Evolutionary conservation across 2,797 vertebrate genomes (phyloP), one percentile per base, ranked within the genome.

Genomic region (Tamandua tetradactyla): DNA sequence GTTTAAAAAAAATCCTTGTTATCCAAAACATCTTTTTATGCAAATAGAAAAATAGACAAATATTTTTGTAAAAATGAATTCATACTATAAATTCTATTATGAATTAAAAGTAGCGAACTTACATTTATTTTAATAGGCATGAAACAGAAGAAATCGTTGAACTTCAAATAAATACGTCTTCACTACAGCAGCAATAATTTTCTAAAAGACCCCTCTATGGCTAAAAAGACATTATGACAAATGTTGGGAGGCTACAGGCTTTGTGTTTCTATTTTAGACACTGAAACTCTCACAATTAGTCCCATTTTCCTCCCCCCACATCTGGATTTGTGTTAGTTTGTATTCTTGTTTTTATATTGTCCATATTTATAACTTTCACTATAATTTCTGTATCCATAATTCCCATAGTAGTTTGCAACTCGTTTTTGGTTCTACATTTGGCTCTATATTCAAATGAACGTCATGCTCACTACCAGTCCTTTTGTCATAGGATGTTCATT

Each of bases 61-160:
- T 55, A 76, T 72, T 82, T 80, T 89, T 68, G 11, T 5, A 37
- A 92, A 83, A 93, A 83, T 69, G 18, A 75, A 10, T 49, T 93
- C 35, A 69, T 11, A 75, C 68, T 66, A 89, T 20, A 86, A 69
- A 47, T 62, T 52, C 61, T 93, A 27, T 57, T 95, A 91, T 92
- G 72, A 94, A 90, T 84, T 62, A 47, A 75, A 92, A 85, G 49
- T 92, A 84, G 82, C 91, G 93, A 95, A 72, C 37, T 71, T 88
- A 62, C 59, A 37, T 72, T 91, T 55, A 80, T 76, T 75, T 81
- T 76, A 96, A 62, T 85, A 55, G 66, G 82, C 40, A 11, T 68
- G 32, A 93, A 87, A 89, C 23, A 80, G 40, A 89, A 69, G 49
- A 30, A 76, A 92, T 35, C 57, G 3, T 57, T 93, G 55, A 62